Percentiles rank a stretch among this genome's conserved stretches.
These are phyloP conservation scores for Hirtodrosophila cameraria DNA, from an alignment of 2,888 invertebrate species.

Conservation along the genomic window DNA sequence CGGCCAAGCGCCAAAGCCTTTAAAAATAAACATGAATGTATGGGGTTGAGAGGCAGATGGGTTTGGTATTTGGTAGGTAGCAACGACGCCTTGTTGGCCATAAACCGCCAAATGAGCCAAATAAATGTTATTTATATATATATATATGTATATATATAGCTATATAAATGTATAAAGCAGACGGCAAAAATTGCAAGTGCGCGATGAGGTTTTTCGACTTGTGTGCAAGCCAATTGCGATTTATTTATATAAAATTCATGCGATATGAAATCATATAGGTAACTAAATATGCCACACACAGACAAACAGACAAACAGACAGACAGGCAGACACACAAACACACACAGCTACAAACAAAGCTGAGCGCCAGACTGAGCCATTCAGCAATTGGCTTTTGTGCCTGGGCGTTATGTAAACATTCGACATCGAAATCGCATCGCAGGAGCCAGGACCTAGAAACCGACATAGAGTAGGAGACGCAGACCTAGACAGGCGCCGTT, in stretches of 20 bases:
- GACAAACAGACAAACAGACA: conserved; percentile 27
- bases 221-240: conserved; percentile 78
- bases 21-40: conserved; percentile 57
- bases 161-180: conserved; percentile 33
- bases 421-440: conserved; percentile 61
- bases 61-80: not conserved
- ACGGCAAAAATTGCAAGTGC: conserved; percentile 60
- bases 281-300: conserved; percentile 72
- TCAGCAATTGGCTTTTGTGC: conserved; percentile 75
- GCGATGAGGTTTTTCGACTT: conserved; percentile 44
- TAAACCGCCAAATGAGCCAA: conserved; percentile 80
- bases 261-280: conserved; percentile 79
- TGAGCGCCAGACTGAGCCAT: conserved; percentile 53
- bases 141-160: too few species aligned
- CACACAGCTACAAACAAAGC: conserved; percentile 13
- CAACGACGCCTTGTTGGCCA: conserved; percentile 61
- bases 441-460: conserved; percentile 28
- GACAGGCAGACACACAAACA: conserved; percentile 26
- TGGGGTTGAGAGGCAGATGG: not conserved
- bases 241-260: conserved; percentile 78
- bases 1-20: conserved; percentile 60
- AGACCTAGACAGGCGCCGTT: conserved; percentile 51
- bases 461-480: conserved; percentile 17
- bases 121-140: conserved; percentile 81
- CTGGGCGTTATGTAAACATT: conserved; percentile 77